These are phyloP conservation scores for Nephrocerus scutellatus DNA, from an alignment of 2,888 invertebrate species.

Conservation along the genomic window DNA sequence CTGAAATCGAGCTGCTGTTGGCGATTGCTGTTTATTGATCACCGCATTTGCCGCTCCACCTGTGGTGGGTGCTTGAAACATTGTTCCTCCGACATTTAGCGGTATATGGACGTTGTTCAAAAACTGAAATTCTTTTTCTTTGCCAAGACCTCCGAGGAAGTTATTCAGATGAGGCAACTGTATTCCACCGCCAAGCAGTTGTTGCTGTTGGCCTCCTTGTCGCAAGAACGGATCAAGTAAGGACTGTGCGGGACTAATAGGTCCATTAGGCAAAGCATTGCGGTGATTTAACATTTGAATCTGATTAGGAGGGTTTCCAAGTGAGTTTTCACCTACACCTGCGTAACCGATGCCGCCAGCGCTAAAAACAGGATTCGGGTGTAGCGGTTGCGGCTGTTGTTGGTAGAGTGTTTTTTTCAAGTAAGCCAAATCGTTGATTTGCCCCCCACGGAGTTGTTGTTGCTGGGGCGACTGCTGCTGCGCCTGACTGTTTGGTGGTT, in stretches of 20 bases:
- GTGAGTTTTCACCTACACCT: constrained; percentile 21
- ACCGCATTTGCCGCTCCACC: constrained; percentile 20
- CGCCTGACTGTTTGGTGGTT: constrained; percentile 28
- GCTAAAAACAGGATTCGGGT: constrained; percentile 4
- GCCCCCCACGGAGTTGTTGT: constrained; percentile 25
- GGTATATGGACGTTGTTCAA: constrained; percentile 52
- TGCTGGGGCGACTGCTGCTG: constrained; percentile 26
- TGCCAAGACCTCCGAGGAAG: constrained; percentile 25
- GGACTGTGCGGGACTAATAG: constrained; percentile 37
- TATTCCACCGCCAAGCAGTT: constrained; percentile 23
- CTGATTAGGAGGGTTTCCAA: no score
- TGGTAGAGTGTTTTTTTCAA: constrained; percentile 36
- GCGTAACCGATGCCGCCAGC: constrained; percentile 16
- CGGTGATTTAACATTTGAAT: constrained; percentile 36
- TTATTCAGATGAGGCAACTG: constrained; percentile 24
- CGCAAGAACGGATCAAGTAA: constrained; percentile 31
- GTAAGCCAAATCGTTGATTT: constrained; percentile 39
- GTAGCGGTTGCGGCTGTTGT: constrained; percentile 25
- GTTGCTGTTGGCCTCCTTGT: constrained; percentile 14
- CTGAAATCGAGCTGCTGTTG: constrained; percentile 31
- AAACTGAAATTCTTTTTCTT: constrained; percentile 53
- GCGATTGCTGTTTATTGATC: constrained; percentile 28
- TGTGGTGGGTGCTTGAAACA: constrained; percentile 27
- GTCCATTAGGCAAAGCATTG: constrained; percentile 41
- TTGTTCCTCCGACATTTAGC: constrained; percentile 28